phyloP scores from a whole-genome alignment of 2,113 vertebrate species.

The Chaenocephalus aceratus region DNA sequence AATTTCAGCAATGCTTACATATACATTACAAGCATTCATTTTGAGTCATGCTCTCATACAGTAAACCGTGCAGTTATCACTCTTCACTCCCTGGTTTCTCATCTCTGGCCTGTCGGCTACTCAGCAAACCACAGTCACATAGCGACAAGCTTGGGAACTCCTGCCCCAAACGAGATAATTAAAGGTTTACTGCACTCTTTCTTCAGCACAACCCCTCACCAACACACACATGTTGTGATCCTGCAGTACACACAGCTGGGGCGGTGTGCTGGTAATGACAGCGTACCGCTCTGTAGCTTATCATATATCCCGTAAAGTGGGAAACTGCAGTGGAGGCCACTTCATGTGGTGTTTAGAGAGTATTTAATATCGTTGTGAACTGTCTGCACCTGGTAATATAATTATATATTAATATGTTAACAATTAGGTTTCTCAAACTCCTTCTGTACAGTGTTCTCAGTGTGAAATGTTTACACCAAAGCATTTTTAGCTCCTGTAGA shows the following conservation, averaged over 20 bases:
- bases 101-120: constrained; percentile 23
- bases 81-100: constrained; percentile 8
- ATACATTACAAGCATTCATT: neutral
- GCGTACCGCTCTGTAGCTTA: constrained; percentile 46
- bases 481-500: no score
- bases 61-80: neutral
- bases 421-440: neutral
- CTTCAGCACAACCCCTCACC: constrained; percentile 1
- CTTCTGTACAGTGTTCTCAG: neutral
- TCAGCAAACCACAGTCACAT: constrained; percentile 51
- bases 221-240: neutral
- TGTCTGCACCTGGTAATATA: constrained; percentile 42
- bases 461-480: neutral
- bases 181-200: constrained; percentile 59
- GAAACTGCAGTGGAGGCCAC: constrained; percentile 42
- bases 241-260: constrained; percentile 38
- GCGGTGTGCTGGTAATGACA: constrained; percentile 61
- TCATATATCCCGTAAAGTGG: constrained; percentile 57
- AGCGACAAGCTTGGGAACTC: constrained; percentile 58
- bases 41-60: neutral
- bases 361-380: constrained; percentile 26
- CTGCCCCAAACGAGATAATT: constrained; percentile 72
- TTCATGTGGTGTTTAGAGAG: constrained; percentile 45
- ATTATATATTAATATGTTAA: constrained; percentile 22
- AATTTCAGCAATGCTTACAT: constrained; percentile 14